phyloP scores from a whole-genome alignment of 1,140 invertebrate species.

The Drosophila ficusphila region DNA sequence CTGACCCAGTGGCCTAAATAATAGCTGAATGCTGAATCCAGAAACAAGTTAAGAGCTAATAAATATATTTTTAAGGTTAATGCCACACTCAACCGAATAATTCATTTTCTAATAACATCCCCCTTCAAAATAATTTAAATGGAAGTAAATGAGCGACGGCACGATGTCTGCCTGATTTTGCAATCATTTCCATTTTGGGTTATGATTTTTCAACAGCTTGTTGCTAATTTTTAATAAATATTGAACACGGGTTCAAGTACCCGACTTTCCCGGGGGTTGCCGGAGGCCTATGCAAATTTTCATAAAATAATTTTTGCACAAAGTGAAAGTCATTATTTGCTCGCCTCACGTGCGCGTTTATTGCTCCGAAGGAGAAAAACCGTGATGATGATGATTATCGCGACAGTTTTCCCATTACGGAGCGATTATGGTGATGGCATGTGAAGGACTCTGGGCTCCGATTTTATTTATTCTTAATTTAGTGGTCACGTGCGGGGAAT shows the following conservation, averaged over 20 bases:
- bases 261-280: conserved; percentile 19
- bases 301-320: conserved; percentile 56
- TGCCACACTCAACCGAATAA: too few relatives aligned
- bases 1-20: conserved; percentile 55
- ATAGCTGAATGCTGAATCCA: too few relatives aligned
- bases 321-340: conserved; percentile 60
- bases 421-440: conserved; percentile 33
- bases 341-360: conserved; percentile 64
- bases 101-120: neutral
- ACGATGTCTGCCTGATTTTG: conserved; percentile 24
- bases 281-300: conserved; percentile 60
- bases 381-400: conserved; percentile 15
- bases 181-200: conserved; percentile 22
- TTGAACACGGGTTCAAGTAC: conserved; percentile 42
- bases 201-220: conserved; percentile 67
- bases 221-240: conserved; percentile 78
- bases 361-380: conserved; percentile 38
- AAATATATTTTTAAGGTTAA: too few relatives aligned
- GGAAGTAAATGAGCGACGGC: conserved; percentile 49
- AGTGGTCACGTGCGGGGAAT: conserved; percentile 19
- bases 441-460: conserved; percentile 7
- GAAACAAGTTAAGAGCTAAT: too few relatives aligned
- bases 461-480: conserved; percentile 46
- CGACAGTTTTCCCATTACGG: conserved; percentile 36
- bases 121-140: conserved; percentile 35